Evolutionary conservation across 2,113 vertebrate species (phyloP), one percentile per base, ranked within the genome.

Genomic region (Psephotus haematonotus): DNA sequence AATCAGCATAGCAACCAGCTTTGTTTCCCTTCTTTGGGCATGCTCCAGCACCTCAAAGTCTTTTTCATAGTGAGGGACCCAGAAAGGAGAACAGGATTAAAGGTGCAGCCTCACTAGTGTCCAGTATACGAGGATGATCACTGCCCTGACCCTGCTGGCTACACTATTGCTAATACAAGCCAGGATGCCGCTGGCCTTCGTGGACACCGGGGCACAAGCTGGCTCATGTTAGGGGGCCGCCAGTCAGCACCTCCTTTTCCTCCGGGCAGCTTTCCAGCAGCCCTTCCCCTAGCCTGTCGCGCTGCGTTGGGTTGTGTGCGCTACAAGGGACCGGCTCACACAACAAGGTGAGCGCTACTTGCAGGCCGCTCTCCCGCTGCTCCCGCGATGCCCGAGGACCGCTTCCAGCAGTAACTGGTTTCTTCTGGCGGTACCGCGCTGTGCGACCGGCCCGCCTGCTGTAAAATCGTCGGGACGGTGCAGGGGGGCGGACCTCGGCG

Each of bases 391-490:
- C 35, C 43, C 1, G 20, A 23, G 20, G 2, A 10, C 55, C 20
- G 6, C 20, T 23, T n/a, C 33, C 55, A n/a, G 20, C 20, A 14
- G 55, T 14, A 23, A 2, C 35, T 1, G 0, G 4, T 2, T 24
- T 4, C 24, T 11, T 28, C 33, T 11, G 1, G 9, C 13, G 6
- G 16, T 0, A 25, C 27, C 9, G 1, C 50, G 2, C 2, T 5
- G 0, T 5, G 18, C 1, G 1, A 1, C 23, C 8, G 2, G 3
- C 35, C 64, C 2, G 18, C 14, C 28, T 0, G 28, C 8, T 1
- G 11, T 1, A 11, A n/a, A 14, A 19, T 1, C 55, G 31, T 31
- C 55, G 8, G 6, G 24, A 1, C 28, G 9, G 2, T 22, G 14
- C 10, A 8, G 5, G 22, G 22, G n/a, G 11, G 16, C 25, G 35